Evolutionary conservation across 2,113 vertebrate genomes (phyloP), one percentile per base, ranked within the genome.

Genomic region (Ochotona princeps): DNA sequence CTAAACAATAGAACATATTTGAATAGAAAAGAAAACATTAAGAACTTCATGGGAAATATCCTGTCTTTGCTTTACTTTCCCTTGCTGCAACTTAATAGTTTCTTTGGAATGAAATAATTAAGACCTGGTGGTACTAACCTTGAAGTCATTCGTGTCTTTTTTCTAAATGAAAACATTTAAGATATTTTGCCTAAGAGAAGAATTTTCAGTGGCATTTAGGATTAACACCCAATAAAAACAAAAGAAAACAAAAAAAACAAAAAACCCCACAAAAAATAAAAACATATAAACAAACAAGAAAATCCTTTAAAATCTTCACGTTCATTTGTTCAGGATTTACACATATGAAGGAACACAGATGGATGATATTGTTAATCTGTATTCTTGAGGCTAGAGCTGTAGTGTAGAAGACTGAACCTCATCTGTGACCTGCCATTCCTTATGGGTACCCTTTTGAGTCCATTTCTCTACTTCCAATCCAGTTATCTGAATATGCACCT

Each of bases 121-220:
- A 81, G 13, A 20, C 4, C 25, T 74, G 51, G 49, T 51, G 25
- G 51, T 72, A 28, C 28, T 30, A 82, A 74, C 35, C 75, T 74
- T 18, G 75, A 57, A 66, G 10, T 28, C 67, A 78, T 92, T 83
- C 70, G 8, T n/a, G 47, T 91, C 86, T 67, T 30, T 93, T 38
- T 88, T 51, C 13, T 30, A 89, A 20, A 65, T 69, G 8, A 18
- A 85, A 92, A 44, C 12, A 69, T 47, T 21, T 21, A 78, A 63
- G 54, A 26, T 32, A 6, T 88, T 78, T 86, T 38, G 8, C 15
- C 63, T 44, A 79, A 38, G 35, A 2, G 28, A 90, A 49, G 5
- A 44, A 11, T 23, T 75, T 92, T 49, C 38, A 12, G 32, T 69
- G 44, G 38, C 28, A 10, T 92, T 54, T 26, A 84, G 61, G 20